Base-by-base conservation (phyloP, 2,888 invertebrate genomes). In the Xestia ashworthii region DNA sequence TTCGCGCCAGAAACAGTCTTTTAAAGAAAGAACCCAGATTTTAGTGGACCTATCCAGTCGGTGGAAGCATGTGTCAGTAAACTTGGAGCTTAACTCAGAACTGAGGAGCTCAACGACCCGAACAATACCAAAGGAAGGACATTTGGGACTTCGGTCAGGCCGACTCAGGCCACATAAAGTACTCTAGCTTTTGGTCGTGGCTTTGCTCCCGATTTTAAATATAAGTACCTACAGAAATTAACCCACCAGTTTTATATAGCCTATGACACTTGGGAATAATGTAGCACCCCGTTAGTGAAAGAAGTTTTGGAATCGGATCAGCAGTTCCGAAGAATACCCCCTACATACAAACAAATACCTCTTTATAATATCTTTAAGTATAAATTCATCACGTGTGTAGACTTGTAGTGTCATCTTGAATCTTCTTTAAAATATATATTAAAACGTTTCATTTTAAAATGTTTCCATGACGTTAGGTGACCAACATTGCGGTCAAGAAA, bases 401-500 rank as follows among this genome's bases (percentile, higher is more conserved):
- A 46, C 32, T 32, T 32, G 32, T 2, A 32, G 32, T 32, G 14
- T 25, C n/a, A 58, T 11, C 9, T 25, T 14, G 19, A 50, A 58
- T n/a, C 41, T 50, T 58, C 9, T 32, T 9, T 9, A 14, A 48
- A 76, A 64, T 1, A 19, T 70, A 11, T 22, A 25, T 11, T 41
- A 19, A 55, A 41, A 41, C 53, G 69, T 25, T 55, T 32, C 1
- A 16, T 32, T 41, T 53, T 22, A 9, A 25, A n/a, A 8, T 5
- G 19, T 74, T 38, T 64, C 22, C 12, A 32, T 32, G 14, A 48
- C 38, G n/a, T 50, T 60, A 16, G 16, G 5, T 74, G 65, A n/a
- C 44, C 44, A 71, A 77, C 38, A 48, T 60, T 32, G 53, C 25
- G 72, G 48, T 83, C 58, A 62, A 64, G 48, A 81, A 83, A 78